Evolutionary conservation across 2,113 vertebrate species (phyloP).

Genomic region (Hyaena hyaena): DNA sequence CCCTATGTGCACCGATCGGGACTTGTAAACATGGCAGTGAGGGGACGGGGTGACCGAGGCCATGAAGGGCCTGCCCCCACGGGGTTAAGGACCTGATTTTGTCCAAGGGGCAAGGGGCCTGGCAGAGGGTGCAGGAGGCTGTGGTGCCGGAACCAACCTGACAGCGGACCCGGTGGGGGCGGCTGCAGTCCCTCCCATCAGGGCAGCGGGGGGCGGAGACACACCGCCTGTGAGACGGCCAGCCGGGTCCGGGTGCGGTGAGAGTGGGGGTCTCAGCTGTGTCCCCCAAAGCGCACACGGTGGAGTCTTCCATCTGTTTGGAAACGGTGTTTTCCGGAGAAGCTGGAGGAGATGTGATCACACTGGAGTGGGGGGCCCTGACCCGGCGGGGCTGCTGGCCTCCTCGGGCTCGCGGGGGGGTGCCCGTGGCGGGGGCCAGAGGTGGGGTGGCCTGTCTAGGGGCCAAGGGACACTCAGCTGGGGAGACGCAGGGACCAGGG

Average conservation of each 20-base stretch:
- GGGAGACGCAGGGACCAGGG: neutral
- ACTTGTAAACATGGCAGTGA: neutral
- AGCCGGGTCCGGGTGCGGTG: too few species aligned
- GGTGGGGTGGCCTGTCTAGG: too few species aligned
- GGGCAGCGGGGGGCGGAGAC: neutral
- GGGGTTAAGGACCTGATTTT: neutral
- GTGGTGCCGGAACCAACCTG: neutral
- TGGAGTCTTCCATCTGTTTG: neutral
- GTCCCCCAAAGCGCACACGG: fast-evolving
- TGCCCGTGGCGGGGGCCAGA: fast-evolving
- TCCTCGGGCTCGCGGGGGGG: too few species aligned
- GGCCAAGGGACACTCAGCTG: neutral
- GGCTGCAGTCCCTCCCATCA: fast-evolving
- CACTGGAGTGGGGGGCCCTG: neutral
- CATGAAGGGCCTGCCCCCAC: neutral
- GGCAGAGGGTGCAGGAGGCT: neutral
- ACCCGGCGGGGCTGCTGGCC: fast-evolving
- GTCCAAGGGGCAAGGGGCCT: neutral
- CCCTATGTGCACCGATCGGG: fast-evolving
- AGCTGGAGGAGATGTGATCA: fast-evolving
- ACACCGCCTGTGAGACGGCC: too few species aligned
- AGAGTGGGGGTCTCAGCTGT: fast-evolving
- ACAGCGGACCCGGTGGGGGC: neutral
- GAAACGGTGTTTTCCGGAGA: too few species aligned
- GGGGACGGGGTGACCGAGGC: fast-evolving